Base-by-base conservation (phyloP, 2,888 invertebrate genomes). In the Alloscopus bannaensis region DNA sequence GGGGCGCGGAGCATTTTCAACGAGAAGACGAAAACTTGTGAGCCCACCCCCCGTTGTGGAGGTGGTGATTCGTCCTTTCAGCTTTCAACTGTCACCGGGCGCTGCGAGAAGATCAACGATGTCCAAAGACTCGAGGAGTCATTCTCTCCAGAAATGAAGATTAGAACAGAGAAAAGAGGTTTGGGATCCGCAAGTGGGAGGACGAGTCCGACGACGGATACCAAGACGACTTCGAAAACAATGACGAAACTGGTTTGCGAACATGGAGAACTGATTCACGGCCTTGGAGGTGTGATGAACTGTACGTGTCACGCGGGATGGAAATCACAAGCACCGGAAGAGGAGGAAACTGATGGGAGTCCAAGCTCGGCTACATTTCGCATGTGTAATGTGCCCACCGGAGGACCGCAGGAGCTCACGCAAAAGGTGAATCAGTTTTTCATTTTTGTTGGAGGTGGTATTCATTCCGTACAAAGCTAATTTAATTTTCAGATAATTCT, bases 261-360 rank as follows among this genome's bases (percentile, higher is more conserved):
- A 4, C 65, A 75, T 66, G 75, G 75, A 1, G 16, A 29, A 3
- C 45, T 36, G 0, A 11, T 40, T n/a, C 16, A 60, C 11, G 6
- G 57, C 42, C 2, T 22, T 28, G 20, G 24, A 71, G 66, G 59
- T 8, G 11, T 6, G 11, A 28, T 8, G 3, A 69, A 68, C 55
- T 76, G 76, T 24, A 55, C 69, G 0, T 76, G 76, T 26, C 20
- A 69, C 40, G 2, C 18, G 3, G 76, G 76, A 2, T 76, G 76
- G 76, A 50, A 57, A 31, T 68, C 76, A 3, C 26, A 42, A 0
- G 42, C 76, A 3, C 26, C 45, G 1, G 68, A 68, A 68, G 76
- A 68, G 26, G 66, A 68, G 76, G 16, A n/a, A n/a, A 2, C 55
- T 24, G 11, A 16, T 26, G 4, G 16, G n/a, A 28, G n/a, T 29